Evolutionary conservation across 2,113 vertebrate genomes (phyloP).

Genomic region (Ceyx margarethae): DNA sequence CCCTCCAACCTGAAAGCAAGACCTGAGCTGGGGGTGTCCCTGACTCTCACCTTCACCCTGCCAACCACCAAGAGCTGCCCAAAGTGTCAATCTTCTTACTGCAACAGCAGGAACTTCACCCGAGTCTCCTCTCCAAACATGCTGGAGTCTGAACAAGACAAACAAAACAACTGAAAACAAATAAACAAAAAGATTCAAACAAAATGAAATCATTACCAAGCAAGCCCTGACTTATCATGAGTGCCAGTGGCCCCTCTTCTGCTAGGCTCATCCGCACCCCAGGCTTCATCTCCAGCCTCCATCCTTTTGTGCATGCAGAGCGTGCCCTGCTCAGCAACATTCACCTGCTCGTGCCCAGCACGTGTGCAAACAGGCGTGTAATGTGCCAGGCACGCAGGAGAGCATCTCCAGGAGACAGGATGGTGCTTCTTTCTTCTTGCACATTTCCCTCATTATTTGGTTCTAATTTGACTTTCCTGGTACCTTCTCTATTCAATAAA

Average conservation of each 20-base stretch:
- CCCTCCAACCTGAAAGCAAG: not conserved
- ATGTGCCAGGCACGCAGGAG: not conserved
- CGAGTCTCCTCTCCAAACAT: not conserved
- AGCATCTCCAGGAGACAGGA: not conserved
- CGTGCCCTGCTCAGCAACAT: not conserved
- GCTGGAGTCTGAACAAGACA: not conserved
- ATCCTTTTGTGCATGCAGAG: not conserved
- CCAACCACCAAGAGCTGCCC: not conserved
- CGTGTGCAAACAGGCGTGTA: not conserved
- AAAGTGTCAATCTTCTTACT: not conserved
- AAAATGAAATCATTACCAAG: too few species aligned
- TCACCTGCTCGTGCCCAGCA: not conserved
- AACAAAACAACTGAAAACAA: not conserved
- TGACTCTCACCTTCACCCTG: not conserved
- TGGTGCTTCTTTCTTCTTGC: constrained; percentile 24
- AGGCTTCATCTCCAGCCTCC: not conserved
- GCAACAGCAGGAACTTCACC: not conserved
- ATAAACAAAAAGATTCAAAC: not conserved
- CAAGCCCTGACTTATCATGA: not conserved
- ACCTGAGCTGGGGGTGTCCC: not conserved
- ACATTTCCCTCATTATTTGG: constrained; percentile 67
- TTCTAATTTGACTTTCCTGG: constrained; percentile 70
- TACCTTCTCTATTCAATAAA: constrained; percentile 73
- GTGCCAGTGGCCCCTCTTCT: not conserved
- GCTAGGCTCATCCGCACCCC: not conserved